Evolutionary conservation across 2,888 invertebrate genomes (phyloP).

Genomic region (Scaptomyza parva): DNA sequence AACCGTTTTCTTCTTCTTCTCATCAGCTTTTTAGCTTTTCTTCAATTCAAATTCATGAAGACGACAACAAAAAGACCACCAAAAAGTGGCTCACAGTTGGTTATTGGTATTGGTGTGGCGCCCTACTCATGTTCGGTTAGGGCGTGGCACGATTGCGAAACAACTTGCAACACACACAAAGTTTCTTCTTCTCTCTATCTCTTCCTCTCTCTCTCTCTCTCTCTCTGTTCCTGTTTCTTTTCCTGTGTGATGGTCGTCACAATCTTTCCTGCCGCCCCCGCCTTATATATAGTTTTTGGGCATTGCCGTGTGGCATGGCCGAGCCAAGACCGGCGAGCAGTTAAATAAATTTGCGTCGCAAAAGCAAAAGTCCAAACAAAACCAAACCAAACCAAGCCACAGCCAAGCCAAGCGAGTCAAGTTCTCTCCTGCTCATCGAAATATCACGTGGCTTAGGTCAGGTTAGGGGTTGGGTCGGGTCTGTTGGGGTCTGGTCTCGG

Average conservation of each 20-base stretch:
- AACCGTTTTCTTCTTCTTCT: no score
- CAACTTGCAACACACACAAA: slow-evolving; percentile 67
- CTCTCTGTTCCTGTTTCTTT: no score
- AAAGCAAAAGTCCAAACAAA: slow-evolving; percentile 10
- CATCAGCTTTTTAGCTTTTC: no score
- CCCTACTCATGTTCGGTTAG: slow-evolving; percentile 52
- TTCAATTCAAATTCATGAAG: no score
- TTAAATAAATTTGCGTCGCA: slow-evolving; percentile 73
- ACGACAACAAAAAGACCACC: no score
- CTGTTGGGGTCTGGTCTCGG: slow-evolving; percentile 45
- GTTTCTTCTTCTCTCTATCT: no score
- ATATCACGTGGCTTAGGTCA: slow-evolving; percentile 49
- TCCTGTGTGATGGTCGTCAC: no score
- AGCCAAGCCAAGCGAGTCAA: no score
- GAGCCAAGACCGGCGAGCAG: slow-evolving; percentile 73
- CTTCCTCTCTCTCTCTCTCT: no score
- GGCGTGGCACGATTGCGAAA: slow-evolving; percentile 48
- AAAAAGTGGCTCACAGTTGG: slow-evolving; percentile 75
- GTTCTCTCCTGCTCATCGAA: slow-evolving; percentile 4
- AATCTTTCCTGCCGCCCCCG: slow-evolving; percentile 39
- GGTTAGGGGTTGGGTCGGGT: no score
- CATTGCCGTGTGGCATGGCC: slow-evolving; percentile 66
- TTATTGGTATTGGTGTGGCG: slow-evolving; percentile 39
- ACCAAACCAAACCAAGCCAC: no score
- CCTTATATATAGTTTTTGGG: no score